Evolutionary conservation across 2,888 invertebrate species (phyloP).

Genomic region (Lasioglossum vierecki): DNA sequence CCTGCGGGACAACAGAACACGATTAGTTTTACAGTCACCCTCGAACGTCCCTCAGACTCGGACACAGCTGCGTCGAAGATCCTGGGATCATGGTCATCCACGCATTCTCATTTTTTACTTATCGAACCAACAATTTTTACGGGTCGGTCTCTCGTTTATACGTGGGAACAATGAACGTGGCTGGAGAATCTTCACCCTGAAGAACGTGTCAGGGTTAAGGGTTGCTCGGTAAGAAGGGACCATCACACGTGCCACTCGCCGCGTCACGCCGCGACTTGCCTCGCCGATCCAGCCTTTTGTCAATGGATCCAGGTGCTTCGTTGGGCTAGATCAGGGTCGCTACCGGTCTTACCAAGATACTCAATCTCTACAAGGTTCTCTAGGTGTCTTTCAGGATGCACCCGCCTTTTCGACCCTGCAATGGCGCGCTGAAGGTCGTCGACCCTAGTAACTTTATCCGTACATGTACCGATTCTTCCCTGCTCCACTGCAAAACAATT

Average conservation of each 20-base stretch:
- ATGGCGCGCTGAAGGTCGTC: background rate
- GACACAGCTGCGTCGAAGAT: background rate
- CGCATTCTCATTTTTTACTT: background rate
- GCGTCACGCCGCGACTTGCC: no score
- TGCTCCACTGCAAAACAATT: no score
- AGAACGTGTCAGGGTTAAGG: background rate
- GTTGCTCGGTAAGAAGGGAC: background rate
- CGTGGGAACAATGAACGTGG: background rate
- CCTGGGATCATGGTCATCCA: background rate
- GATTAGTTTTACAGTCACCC: background rate
- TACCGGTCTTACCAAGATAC: background rate
- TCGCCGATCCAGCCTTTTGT: background rate
- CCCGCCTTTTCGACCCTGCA: background rate
- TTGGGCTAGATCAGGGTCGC: slow-evolving; percentile 2
- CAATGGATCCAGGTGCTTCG: background rate
- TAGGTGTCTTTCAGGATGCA: background rate
- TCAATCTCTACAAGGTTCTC: background rate
- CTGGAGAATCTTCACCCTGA: slow-evolving; percentile 2
- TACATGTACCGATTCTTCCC: background rate
- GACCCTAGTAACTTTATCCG: background rate
- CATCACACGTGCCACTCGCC: background rate
- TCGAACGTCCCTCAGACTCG: background rate
- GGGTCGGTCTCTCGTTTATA: background rate
- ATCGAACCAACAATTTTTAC: background rate
- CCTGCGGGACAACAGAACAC: slow-evolving; percentile 36